Conservation (phyloP, 2,888 invertebrate genomes). For the Conops quadrifasciatus region DNA sequence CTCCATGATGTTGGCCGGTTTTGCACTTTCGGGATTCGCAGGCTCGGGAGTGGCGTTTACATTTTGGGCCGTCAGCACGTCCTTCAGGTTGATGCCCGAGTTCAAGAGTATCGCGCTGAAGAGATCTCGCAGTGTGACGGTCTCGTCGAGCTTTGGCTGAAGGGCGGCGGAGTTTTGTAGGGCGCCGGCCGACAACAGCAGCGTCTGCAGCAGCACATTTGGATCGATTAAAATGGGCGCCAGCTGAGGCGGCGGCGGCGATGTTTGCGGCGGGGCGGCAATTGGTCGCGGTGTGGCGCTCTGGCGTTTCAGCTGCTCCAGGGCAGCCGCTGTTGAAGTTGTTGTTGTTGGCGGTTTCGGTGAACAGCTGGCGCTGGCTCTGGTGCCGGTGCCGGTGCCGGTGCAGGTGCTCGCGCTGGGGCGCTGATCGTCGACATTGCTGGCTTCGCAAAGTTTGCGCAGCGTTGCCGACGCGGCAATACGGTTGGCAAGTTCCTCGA, state of each 20-base stretch:
- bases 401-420: constrained; percentile 20
- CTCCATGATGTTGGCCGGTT: constrained; percentile 47
- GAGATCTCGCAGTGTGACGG: constrained; percentile 57
- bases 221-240: constrained; percentile 55
- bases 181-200: constrained; percentile 57
- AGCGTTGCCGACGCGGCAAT: constrained; percentile 52
- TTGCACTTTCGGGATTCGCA: constrained; percentile 52
- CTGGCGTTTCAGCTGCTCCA: constrained; percentile 30
- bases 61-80: constrained; percentile 41
- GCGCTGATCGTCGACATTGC: constrained; percentile 50
- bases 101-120: constrained; percentile 58
- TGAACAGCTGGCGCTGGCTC: constrained; percentile 5
- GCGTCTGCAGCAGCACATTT: constrained; percentile 57
- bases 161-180: constrained; percentile 39
- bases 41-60: constrained; percentile 43
- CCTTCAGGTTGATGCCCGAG: constrained; percentile 49
- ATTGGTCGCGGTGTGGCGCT: constrained; percentile 36
- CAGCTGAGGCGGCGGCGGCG: constrained; percentile 42
- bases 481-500: constrained; percentile 48
- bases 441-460: constrained; percentile 52
- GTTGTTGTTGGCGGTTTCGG: background rate
- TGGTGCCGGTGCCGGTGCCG: constrained; percentile 29
- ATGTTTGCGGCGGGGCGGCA: constrained; percentile 37
- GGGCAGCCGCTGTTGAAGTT: constrained; percentile 12
- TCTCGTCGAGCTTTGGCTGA: constrained; percentile 55